phyloP scores from a whole-genome alignment of 1,140 invertebrate genomes.

The Habropoda laboriosa region DNA sequence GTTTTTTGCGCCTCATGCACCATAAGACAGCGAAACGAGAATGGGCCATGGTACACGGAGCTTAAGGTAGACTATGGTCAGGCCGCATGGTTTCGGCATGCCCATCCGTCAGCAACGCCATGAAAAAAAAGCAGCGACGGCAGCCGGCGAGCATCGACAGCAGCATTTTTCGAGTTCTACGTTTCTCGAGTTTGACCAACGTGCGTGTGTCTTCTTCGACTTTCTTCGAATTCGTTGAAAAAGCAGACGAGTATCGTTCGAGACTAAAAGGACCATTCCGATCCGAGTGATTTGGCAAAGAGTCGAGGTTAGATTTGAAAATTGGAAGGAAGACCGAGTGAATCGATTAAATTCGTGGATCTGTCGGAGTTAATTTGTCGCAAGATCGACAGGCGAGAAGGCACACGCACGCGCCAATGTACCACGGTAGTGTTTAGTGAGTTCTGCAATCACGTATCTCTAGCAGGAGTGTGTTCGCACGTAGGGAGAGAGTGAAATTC shows the following conservation, averaged over 20 bases:
- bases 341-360: background rate
- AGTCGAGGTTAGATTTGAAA: too few species aligned
- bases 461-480: slow-evolving; percentile 41
- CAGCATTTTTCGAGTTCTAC: slow-evolving; percentile 37
- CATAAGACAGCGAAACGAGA: slow-evolving; percentile 13
- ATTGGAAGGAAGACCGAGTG: background rate
- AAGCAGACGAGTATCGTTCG: too few species aligned
- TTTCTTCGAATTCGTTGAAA: too few species aligned
- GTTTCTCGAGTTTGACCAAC: background rate
- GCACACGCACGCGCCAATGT: slow-evolving; percentile 1
- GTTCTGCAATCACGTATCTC: slow-evolving; percentile 44
- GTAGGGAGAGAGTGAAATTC: slow-evolving; percentile 38
- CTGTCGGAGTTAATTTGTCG: background rate
- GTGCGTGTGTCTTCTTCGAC: background rate
- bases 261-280: too few species aligned
- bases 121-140: slow-evolving; percentile 16
- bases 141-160: slow-evolving; percentile 19
- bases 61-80: slow-evolving; percentile 36
- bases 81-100: slow-evolving; percentile 47
- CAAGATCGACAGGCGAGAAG: background rate
- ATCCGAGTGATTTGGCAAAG: too few species aligned
- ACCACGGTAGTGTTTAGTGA: slow-evolving; percentile 38
- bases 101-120: slow-evolving; percentile 7
- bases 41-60: slow-evolving; percentile 10
- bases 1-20: slow-evolving; percentile 13